Evolutionary conservation across 1,140 invertebrate genomes (phyloP).

Genomic region (Stegodyphus mimosarum): DNA sequence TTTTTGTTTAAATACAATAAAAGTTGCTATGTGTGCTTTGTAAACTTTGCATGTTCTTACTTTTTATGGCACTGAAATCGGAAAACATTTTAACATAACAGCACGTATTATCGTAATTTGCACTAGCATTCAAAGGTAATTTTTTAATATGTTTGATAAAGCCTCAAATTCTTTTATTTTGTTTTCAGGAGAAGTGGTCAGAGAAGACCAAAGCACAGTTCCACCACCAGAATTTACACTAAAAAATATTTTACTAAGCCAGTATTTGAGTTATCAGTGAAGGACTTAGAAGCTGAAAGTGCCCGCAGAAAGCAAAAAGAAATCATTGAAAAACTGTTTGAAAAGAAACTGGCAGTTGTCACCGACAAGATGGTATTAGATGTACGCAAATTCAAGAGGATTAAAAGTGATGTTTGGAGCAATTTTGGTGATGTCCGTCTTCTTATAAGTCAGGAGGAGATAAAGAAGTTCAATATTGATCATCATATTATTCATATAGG

Average conservation of each 20-base stretch:
- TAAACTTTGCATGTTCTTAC: too few relatives aligned
- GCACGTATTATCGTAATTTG: background rate
- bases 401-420: constrained; percentile 56
- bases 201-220: constrained; percentile 29
- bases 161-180: background rate
- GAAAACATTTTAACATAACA: background rate
- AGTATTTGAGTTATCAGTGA: constrained; percentile 50
- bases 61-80: too few relatives aligned
- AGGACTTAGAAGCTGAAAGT: constrained; percentile 53
- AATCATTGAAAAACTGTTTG: constrained; percentile 50
- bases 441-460: constrained; percentile 43
- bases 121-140: background rate
- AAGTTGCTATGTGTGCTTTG: too few relatives aligned
- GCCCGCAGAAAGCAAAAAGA: constrained; percentile 53
- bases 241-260: constrained; percentile 55
- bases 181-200: constrained; percentile 14
- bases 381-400: constrained; percentile 48
- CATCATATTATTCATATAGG: constrained; percentile 57
- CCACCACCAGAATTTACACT: constrained; percentile 44
- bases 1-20: too few relatives aligned
- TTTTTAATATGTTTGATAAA: background rate
- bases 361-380: constrained; percentile 55
- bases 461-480: constrained; percentile 44
- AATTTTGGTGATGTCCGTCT: constrained; percentile 55
- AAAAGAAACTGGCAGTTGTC: constrained; percentile 47